Evolutionary conservation across 2,888 invertebrate species (phyloP), one percentile per base, ranked within the genome.

Genomic region (Dastarcus helophoroides): DNA sequence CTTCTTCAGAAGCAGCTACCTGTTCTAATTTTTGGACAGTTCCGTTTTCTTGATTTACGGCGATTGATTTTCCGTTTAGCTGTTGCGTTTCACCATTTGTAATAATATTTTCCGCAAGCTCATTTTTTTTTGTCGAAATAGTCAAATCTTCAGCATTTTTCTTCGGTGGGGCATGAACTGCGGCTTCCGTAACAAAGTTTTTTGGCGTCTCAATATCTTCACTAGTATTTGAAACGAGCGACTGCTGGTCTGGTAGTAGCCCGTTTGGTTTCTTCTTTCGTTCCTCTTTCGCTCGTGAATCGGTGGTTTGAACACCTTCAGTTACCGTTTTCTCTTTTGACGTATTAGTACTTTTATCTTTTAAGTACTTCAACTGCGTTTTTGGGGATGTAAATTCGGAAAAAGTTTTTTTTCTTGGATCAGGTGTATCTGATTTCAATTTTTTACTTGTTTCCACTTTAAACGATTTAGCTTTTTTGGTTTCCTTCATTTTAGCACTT

Each of bases 81-180:
- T 19, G 15, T 29, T 9, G 4, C n/a, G 26, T 29, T 28, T 10
- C 8, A 26, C n/a, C 22, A n/a, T n/a, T 11, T 11, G 14, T 21
- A 11, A 3, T 24, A 27, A 16, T 31, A 6, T 29, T 26, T 22
- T 32, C 24, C 33, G 28, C 35, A 15, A 24, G 15, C 24, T 34
- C 15, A 11, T 10, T 32, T 17, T 37, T 37, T 7, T 39, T 51
- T 56, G 31, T 58, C 55, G 28, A n/a, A n/a, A n/a, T n/a, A n/a
- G n/a, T n/a, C n/a, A n/a, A n/a, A n/a, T n/a, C n/a, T n/a, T n/a
- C 36, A 16, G 22, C 13, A 28, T 37, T 31, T 7, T 26, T 16
- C 37, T 48, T 53, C 2, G 60, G 60, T 14, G 57, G 59, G n/a
- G 44, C 43, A 44, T 61, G 62, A n/a, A 61, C 43, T 3, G 60